Percentiles rank a stretch among this genome's conserved stretches.
Conservation (phyloP, 2,888 invertebrate species). For the Bombylius major region DNA sequence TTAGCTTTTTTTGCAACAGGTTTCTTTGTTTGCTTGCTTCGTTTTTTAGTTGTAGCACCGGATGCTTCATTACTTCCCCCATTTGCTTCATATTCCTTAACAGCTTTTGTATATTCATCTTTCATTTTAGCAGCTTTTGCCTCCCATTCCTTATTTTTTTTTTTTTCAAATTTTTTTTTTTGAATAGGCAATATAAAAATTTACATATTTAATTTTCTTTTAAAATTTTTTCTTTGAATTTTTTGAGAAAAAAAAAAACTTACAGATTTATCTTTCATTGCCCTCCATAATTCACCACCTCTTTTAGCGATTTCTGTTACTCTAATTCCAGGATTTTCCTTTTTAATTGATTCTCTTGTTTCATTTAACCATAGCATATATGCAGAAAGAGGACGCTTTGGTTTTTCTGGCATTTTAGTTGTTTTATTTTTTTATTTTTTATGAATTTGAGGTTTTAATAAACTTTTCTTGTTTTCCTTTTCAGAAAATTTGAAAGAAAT, state of each 20-base stretch:
- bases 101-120: constrained; percentile 74
- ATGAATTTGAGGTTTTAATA: neutral
- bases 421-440: constrained; percentile 29
- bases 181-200: neutral
- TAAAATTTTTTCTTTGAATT: neutral
- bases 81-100: constrained; percentile 78
- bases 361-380: constrained; percentile 92
- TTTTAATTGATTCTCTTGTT: constrained; percentile 69
- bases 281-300: constrained; percentile 89
- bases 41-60: constrained; percentile 40
- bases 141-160: constrained; percentile 65
- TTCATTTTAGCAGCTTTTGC: constrained; percentile 77
- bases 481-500: neutral
- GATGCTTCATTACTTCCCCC: constrained; percentile 44
- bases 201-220: neutral
- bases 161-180: neutral
- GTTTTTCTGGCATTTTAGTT: constrained; percentile 61
- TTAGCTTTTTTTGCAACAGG: constrained; percentile 31
- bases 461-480: neutral
- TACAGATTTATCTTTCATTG: constrained; percentile 70
- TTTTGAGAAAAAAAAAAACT: constrained; percentile 24
- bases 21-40: constrained; percentile 36
- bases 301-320: constrained; percentile 87
- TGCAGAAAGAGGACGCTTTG: constrained; percentile 81
- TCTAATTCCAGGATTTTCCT: constrained; percentile 74